Percentiles rank a stretch among this genome's conserved stretches.
Conservation (phyloP, 2,888 invertebrate genomes). For the Pristionchus fissidentatus region DNA sequence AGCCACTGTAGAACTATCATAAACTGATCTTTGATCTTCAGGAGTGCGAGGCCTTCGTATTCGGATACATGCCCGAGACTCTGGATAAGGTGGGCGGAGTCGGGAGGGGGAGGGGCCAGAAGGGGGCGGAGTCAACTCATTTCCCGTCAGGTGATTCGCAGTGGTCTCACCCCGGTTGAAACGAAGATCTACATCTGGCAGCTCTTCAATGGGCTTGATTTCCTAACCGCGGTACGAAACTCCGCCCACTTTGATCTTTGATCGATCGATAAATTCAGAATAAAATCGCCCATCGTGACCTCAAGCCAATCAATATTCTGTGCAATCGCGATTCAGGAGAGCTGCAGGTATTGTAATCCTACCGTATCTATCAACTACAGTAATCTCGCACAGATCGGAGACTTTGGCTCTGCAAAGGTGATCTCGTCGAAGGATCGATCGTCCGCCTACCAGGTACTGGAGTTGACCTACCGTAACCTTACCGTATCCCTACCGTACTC, state of each 20-base stretch:
- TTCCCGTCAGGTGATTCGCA: slow-evolving; percentile 43
- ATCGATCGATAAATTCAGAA: slow-evolving; percentile 19
- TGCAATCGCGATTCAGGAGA: slow-evolving; percentile 53
- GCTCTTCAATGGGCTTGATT: slow-evolving; percentile 59
- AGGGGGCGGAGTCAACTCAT: background rate
- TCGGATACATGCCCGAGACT: slow-evolving; percentile 48
- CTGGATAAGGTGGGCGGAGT: slow-evolving; percentile 45
- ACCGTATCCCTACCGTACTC: background rate
- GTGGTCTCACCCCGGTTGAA: slow-evolving; percentile 53
- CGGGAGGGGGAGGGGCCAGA: no score
- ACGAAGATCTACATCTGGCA: slow-evolving; percentile 64
- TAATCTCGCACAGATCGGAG: slow-evolving; percentile 52
- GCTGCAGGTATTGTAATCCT: background rate
- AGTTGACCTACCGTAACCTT: no score
- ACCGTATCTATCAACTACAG: background rate
- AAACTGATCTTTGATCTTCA: slow-evolving; percentile 37
- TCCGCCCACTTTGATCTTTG: slow-evolving; percentile 22
- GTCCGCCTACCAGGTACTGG: slow-evolving; percentile 53
- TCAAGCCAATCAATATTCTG: slow-evolving; percentile 54
- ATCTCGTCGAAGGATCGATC: slow-evolving; percentile 48
- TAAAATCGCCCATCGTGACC: slow-evolving; percentile 45
- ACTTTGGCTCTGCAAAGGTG: slow-evolving; percentile 61
- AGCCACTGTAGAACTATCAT: no score
- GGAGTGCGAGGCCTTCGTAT: slow-evolving; percentile 47
- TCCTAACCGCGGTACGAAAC: slow-evolving; percentile 51